Evolutionary conservation across 2,888 invertebrate species (phyloP).

Genomic region (Patella pellucida): DNA sequence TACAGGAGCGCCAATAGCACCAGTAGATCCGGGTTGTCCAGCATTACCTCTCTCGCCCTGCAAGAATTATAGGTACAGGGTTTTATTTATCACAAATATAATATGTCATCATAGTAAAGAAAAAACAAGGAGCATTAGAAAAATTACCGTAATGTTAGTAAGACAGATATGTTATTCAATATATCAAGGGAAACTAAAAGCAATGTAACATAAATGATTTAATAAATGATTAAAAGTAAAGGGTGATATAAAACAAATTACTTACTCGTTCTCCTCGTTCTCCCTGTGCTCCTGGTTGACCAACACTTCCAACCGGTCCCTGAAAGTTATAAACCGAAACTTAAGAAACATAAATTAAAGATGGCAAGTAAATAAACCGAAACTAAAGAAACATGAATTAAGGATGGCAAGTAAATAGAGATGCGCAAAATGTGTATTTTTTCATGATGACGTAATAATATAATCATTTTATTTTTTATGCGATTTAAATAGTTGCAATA

Average conservation of each 20-base stretch:
- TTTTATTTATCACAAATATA: too few relatives aligned
- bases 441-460: neutral
- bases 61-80: neutral
- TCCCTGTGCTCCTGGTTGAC: constrained; percentile 51
- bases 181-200: too few relatives aligned
- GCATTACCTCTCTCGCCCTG: constrained; percentile 77
- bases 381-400: neutral
- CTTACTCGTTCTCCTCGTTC: constrained; percentile 49
- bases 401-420: too few relatives aligned
- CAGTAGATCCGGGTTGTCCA: constrained; percentile 75
- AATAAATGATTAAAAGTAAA: too few relatives aligned
- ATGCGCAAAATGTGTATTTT: too few relatives aligned
- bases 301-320: constrained; percentile 49
- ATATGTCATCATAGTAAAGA: too few relatives aligned
- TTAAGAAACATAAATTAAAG: neutral
- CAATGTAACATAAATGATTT: too few relatives aligned
- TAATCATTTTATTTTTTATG: neutral
- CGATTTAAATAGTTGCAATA: too few relatives aligned
- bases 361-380: too few relatives aligned
- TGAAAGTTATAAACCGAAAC: constrained; percentile 24
- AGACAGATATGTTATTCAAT: too few relatives aligned
- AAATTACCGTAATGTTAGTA: too few relatives aligned
- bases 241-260: neutral
- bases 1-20: constrained; percentile 50
- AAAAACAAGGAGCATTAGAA: too few relatives aligned